Evolutionary conservation across 2,797 vertebrate genomes (phyloP), one percentile per base, ranked within the genome.

Genomic region (Champsocephalus esox): DNA sequence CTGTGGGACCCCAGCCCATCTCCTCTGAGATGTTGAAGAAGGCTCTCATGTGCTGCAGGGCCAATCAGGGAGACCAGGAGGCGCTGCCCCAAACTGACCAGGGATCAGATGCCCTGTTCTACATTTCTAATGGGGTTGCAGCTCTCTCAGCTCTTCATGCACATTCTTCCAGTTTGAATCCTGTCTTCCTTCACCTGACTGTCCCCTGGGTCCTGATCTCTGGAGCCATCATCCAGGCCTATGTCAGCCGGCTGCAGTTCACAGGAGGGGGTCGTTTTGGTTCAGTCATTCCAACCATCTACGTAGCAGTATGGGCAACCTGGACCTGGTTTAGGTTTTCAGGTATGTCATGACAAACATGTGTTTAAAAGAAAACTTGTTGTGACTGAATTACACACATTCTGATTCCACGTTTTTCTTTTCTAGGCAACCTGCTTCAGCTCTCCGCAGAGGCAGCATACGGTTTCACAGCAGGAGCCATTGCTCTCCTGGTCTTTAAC

Each of bases 321-420:
- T 98, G 96, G 97, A 92, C 93, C 50, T 97, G 97, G 96, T 96
- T 96, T 80, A 94, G 95, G 7, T 94, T 97, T 84, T 93, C 95
- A 95, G 96, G 96, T 97, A 91, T 57, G 61, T 66, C 43, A 28
- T 12, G 46, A 10, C 16, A 65, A 48, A 58, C 5, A 11, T 24
- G 44, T 50, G n/a, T 41, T 67, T 16, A 24, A 0, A 14, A 16
- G 1, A 1, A 72, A 0, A 54, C 51, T 41, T 61, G 14, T 17
- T 48, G 3, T 17, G 1, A 59, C 0, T 68, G 19, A 80, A 55
- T 43, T 21, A 44, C 3, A 45, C 43, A 50, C 46, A 24, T 45
- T 46, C 3, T 81, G n/a, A 82, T 34, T 4, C 28, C 9, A 28
- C 0, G 2, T 44, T 32, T 21, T 44, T 71, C 0, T 51, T 28